Evolutionary conservation across 2,113 vertebrate species (phyloP).

Genomic region (Neoarius graeffei): DNA sequence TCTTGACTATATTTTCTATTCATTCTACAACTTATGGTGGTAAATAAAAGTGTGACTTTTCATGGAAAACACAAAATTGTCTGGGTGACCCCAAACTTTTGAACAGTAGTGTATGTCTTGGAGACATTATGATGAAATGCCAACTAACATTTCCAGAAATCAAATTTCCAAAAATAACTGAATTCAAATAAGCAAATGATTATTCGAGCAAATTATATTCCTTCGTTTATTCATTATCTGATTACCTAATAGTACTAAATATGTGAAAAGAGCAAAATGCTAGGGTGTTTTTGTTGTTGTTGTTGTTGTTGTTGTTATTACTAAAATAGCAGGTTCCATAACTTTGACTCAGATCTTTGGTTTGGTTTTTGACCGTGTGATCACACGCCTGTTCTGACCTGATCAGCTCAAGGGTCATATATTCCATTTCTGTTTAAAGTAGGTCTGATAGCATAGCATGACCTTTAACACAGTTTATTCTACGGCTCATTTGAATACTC

Average conservation of each 20-base stretch:
- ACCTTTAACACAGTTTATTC: conserved; percentile 45
- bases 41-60: too few relatives aligned
- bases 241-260: background rate
- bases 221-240: background rate
- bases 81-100: too few relatives aligned
- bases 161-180: background rate
- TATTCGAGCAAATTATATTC: background rate
- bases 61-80: too few relatives aligned
- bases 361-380: conserved; percentile 24
- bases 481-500: too few relatives aligned
- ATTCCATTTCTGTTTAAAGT: conserved; percentile 28
- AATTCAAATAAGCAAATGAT: background rate
- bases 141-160: background rate
- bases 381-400: conserved; percentile 1
- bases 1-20: too few relatives aligned
- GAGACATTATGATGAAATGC: conserved; percentile 24
- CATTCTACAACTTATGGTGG: too few relatives aligned
- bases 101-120: too few relatives aligned
- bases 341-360: conserved; percentile 8
- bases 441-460: background rate
- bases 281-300: too few relatives aligned
- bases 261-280: background rate
- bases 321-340: background rate
- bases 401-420: conserved; percentile 44
- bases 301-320: background rate